Base-by-base conservation (phyloP, 2,113 vertebrate genomes). In the Mystacornis crossleyi region DNA sequence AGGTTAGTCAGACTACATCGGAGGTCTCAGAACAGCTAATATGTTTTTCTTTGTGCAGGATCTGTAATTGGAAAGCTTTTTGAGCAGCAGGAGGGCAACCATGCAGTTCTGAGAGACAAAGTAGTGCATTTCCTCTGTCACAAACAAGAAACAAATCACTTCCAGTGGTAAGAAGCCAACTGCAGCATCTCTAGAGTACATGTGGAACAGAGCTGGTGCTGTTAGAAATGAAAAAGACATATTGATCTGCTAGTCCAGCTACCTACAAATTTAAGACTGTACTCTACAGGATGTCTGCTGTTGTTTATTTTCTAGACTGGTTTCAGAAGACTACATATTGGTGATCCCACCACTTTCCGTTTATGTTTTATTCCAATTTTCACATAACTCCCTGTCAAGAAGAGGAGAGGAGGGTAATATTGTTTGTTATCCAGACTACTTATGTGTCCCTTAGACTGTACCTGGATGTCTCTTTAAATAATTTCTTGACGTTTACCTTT, bases 81-180 rank as follows among this genome's bases (percentile, higher is more conserved):
- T 47, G 67, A 73, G 67, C 71, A 81, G 58, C 53, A 14, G 85
- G 85, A 93, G 33, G 36, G 64, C 43, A 93, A 61, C 38, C 62
- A 65, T n/a, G 69, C 78, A 43, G 50, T 73, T 96, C 85, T 80
- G 62, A 94, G 62, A 85, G 42, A 77, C 83, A 34, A 75, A 57
- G 64, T 36, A 73, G 62, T 0, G 6, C 23, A 31, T 87, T 94
- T 91, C 58, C 90, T 54, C 58, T 62, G 78, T 80, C 92, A 93
- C 42, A 93, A 96, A 85, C 70, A 91, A 93, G 73, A 89, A 93
- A 84, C 29, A 93, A 82, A 91, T 80, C 62, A 66, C 87, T 94
- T 82, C 20, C 60, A 82, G 69, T 50, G 40, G 62, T 69, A 93
- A 90, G 64, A 88, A 91, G 81, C 29, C 94, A 96, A 87, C 51